Base-by-base conservation (phyloP, 1,140 invertebrate species). In the Leucophenga varia region DNA sequence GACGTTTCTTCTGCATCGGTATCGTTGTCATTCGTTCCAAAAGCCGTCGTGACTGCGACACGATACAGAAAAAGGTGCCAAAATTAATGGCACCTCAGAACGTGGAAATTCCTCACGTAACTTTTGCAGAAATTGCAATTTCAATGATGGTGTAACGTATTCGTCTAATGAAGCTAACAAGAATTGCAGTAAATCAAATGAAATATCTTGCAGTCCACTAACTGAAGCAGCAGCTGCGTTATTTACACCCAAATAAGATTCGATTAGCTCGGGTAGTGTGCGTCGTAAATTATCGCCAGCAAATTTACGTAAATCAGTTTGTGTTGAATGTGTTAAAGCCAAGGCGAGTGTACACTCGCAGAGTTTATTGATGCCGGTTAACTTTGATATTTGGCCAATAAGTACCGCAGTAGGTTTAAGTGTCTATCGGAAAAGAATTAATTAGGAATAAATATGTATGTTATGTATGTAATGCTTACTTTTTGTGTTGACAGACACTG, bases 321-420 rank as follows among this genome's bases (percentile, higher is more conserved):
- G 87, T 9, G 84, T 83, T 1, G 91, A 93, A 72, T 89, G 84
- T 31, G 88, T 82, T 43, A 95, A 78, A 37, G 89, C 86, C 64
- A 96, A 80, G 25, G 89, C 89, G 78, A 95, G 87, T 16, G 89
- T 86, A 63, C 94, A 88, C 80, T 96, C 93, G 78, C 94, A 90
- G 12, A 93, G 86, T 59, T 87, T 81, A 40, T 86, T 88, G 54
- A 95, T 83, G 64, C 87, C 87, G 52, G 95, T 81, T 61, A 90
- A 82, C 79, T 89, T 89, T 75, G 87, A 89, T 43, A 96, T 80
- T 64, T 91, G 86, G 63, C 80, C 79, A 74, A 95, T 85, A 64
- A 95, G 84, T 67, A 90, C 86, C 54, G 82, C 74, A 52, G 88
- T 83, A 59, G 86, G 82, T 78, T 85, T 86, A 61, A 90, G 79